Conservation (phyloP, 92 coral and sea anemone genomes). For the Muricea muricata region DNA sequence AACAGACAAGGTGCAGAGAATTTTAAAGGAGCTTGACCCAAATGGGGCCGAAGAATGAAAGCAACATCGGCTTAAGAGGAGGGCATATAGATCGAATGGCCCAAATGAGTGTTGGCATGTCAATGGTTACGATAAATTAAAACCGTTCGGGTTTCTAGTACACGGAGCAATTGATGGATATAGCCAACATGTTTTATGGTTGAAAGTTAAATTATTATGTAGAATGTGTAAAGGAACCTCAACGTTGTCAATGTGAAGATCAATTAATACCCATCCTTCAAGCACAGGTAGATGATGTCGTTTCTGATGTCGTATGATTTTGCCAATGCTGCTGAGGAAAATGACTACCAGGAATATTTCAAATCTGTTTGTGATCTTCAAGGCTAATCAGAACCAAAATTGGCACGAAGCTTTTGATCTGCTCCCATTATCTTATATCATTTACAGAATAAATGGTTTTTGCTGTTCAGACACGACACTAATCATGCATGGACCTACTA, state of each 20-base stretch:
- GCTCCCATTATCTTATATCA: constrained; percentile 16
- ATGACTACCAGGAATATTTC: constrained; percentile 36
- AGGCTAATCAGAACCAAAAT: constrained; percentile 17
- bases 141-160: not conserved
- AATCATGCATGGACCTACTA: not conserved
- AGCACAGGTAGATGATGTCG: not conserved
- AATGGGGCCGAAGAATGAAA: constrained; percentile 62
- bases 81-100: constrained; percentile 49
- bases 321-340: not conserved
- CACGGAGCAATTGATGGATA: constrained; percentile 7
- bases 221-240: not conserved
- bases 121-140: not conserved
- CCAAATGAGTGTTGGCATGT: constrained; percentile 46
- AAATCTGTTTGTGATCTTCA: constrained; percentile 35
- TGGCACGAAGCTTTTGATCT: constrained; percentile 43
- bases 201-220: not conserved
- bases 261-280: not conserved
- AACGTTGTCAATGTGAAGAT: not conserved
- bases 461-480: not conserved
- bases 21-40: constrained; percentile 63
- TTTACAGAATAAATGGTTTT: constrained; percentile 16
- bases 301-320: constrained; percentile 15
- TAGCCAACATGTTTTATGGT: not conserved
- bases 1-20: constrained; percentile 47
- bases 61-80: constrained; percentile 60